Evolutionary conservation across 2,113 vertebrate species (phyloP).

Genomic region (Bubo blakistoni): DNA sequence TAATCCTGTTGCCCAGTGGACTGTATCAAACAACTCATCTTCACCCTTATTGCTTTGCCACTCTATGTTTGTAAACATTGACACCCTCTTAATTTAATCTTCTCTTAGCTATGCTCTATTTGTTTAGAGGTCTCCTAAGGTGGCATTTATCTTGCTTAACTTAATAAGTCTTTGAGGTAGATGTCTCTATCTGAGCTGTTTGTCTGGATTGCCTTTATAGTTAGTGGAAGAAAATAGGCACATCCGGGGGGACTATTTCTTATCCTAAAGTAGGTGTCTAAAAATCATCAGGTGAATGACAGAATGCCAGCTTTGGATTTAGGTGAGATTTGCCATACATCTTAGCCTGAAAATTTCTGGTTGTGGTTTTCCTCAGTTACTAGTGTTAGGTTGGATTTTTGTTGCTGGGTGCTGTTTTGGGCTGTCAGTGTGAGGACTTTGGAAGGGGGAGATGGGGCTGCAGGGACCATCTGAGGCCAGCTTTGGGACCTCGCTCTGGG

Average conservation of each 20-base stretch:
- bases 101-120: background rate
- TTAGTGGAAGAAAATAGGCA: background rate
- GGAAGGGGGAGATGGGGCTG: background rate
- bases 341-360: background rate
- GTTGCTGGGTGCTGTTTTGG: background rate
- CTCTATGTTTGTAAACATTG: conserved; percentile 33
- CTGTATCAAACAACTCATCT: background rate
- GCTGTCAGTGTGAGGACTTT: background rate
- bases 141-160: background rate
- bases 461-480: rapidly evolving
- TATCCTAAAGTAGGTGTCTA: background rate
- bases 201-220: background rate
- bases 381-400: background rate
- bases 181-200: background rate
- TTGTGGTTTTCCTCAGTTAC: background rate
- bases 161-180: background rate
- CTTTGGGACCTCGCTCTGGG: background rate
- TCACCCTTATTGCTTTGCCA: background rate
- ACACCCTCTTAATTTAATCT: conserved; percentile 20
- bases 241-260: background rate
- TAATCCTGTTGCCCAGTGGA: background rate
- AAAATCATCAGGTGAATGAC: background rate
- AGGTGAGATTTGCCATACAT: background rate
- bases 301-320: background rate
- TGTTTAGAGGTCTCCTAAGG: conserved; percentile 18